phyloP scores from a whole-genome alignment of 2,797 vertebrate genomes.

The Gallinago nigripennis region DNA sequence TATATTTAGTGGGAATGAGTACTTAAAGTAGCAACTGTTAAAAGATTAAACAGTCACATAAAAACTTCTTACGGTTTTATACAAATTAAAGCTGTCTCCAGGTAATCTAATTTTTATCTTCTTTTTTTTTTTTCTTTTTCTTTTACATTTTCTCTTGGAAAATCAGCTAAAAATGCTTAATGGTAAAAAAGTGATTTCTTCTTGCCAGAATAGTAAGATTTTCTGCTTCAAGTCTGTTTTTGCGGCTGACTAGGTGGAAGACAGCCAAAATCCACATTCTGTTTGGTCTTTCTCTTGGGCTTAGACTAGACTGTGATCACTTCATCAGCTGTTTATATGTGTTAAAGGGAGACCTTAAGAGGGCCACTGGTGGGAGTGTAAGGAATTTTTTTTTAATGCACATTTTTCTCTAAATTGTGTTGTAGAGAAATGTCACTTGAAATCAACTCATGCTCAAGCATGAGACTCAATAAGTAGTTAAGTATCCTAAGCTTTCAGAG shows the following conservation, averaged over 20 bases:
- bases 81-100: slow-evolving; percentile 56
- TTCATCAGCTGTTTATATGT: slow-evolving; percentile 45
- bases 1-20: slow-evolving; percentile 65
- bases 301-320: slow-evolving; percentile 55
- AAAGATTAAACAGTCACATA: slow-evolving; percentile 56
- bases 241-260: background rate
- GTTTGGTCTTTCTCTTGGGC: slow-evolving; percentile 45
- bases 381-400: background rate
- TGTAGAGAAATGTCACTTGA: background rate
- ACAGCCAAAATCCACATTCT: slow-evolving; percentile 18
- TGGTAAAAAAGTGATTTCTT: background rate
- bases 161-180: background rate
- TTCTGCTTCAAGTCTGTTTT: slow-evolving; percentile 19
- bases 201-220: background rate
- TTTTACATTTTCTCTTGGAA: background rate
- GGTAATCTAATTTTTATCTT: slow-evolving; percentile 56
- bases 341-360: slow-evolving; percentile 35
- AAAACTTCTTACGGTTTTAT: slow-evolving; percentile 9
- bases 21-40: slow-evolving; percentile 60
- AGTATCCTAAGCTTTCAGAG: background rate
- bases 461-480: background rate
- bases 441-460: background rate
- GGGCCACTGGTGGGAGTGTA: background rate
- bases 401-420: background rate
- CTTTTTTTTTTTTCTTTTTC: background rate